phyloP scores from a whole-genome alignment of 2,113 vertebrate species.

The chimpanzee (Pan troglodytes) region DNA sequence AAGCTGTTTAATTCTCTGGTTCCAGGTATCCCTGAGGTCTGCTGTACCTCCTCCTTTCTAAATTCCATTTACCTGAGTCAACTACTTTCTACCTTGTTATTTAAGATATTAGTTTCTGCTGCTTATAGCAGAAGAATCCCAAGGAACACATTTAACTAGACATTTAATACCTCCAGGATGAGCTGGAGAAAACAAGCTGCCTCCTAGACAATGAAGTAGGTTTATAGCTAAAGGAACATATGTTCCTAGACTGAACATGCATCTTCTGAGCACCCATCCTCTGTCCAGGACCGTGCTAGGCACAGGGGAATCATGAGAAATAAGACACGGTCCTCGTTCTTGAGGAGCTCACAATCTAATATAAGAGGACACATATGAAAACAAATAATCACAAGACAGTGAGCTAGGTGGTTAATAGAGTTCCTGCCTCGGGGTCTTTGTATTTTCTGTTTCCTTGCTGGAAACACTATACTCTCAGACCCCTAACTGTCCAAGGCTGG shows the following conservation, averaged over 20 bases:
- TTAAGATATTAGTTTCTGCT: not conserved
- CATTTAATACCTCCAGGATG: not conserved
- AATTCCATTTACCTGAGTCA: not conserved
- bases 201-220: not conserved
- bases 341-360: not conserved
- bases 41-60: not conserved
- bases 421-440: not conserved
- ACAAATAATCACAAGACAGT: not conserved
- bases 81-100: not conserved
- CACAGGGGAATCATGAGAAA: not conserved
- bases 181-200: not conserved
- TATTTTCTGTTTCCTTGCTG: not conserved
- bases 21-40: not conserved
- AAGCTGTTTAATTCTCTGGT: not conserved
- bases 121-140: not conserved
- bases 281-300: not conserved
- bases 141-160: not conserved
- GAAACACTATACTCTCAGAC: not conserved
- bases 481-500: not conserved
- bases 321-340: not conserved
- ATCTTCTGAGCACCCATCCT: not conserved
- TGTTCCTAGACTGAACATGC: not conserved
- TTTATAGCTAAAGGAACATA: not conserved
- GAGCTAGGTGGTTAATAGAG: not conserved
- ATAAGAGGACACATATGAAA: not conserved